Percentiles rank a stretch among this genome's conserved stretches.
phyloP scores from a whole-genome alignment of 37 sponge, comb jelly and placozoan species.

The Beroe ovata region DNA sequence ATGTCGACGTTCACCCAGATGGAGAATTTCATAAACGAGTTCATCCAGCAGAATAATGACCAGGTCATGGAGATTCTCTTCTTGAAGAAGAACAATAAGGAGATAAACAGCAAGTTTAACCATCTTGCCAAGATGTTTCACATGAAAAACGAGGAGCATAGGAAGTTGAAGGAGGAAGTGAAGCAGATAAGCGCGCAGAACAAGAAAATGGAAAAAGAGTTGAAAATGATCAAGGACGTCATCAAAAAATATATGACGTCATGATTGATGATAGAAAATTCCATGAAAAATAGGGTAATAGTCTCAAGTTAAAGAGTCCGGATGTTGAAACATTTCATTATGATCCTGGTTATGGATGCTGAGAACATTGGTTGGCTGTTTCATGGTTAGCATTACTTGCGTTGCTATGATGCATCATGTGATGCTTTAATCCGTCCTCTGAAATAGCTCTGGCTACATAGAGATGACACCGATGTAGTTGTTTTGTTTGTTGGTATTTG shows the following conservation, averaged over 20 bases:
- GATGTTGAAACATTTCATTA: too few relatives aligned
- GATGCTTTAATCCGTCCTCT: too few relatives aligned
- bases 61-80: constrained; percentile 66
- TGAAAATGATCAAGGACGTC: constrained; percentile 49
- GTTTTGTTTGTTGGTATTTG: not conserved
- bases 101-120: constrained; percentile 40
- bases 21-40: constrained; percentile 62
- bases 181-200: not conserved
- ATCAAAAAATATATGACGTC: constrained; percentile 40
- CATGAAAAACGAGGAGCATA: constrained; percentile 40
- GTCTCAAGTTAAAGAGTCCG: too few relatives aligned
- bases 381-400: too few relatives aligned
- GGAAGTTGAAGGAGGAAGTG: constrained; percentile 28
- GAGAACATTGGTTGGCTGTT: too few relatives aligned
- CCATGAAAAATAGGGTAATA: too few relatives aligned
- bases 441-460: too few relatives aligned
- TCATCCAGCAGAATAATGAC: constrained; percentile 66
- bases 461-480: not conserved
- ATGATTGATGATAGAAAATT: not conserved
- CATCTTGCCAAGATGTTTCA: constrained; percentile 48
- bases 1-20: constrained; percentile 47
- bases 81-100: constrained; percentile 55
- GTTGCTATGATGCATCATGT: too few relatives aligned
- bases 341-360: too few relatives aligned
- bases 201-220: constrained; percentile 58